phyloP scores from a whole-genome alignment of 2,888 invertebrate genomes.

The Orgyia antiqua region DNA sequence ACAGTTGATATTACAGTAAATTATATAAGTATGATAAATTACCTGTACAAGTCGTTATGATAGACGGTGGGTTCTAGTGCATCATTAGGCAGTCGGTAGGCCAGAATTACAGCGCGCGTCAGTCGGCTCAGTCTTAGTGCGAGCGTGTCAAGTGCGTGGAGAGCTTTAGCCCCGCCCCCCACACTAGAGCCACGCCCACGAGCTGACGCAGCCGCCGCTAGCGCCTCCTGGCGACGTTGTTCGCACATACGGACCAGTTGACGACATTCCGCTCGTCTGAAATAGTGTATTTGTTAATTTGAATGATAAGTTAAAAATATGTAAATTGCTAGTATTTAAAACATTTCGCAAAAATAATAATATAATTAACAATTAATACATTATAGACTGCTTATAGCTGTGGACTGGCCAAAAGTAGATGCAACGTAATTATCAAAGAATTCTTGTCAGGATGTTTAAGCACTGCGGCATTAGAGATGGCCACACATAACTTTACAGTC shows the following conservation, averaged over 20 bases:
- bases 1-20: too few relatives aligned
- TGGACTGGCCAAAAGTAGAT: too few relatives aligned
- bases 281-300: too few relatives aligned
- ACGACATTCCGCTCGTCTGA: constrained; percentile 86
- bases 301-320: too few relatives aligned
- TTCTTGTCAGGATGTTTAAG: neutral
- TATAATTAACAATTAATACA: too few relatives aligned
- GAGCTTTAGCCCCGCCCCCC: constrained; percentile 30
- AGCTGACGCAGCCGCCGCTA: constrained; percentile 36
- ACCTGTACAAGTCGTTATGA: constrained; percentile 79
- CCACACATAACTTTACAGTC: too few relatives aligned
- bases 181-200: constrained; percentile 70
- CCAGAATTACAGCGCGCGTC: constrained; percentile 81
- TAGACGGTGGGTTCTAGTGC: constrained; percentile 88
- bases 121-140: constrained; percentile 79
- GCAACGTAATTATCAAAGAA: neutral
- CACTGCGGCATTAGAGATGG: neutral
- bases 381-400: too few relatives aligned
- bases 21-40: too few relatives aligned
- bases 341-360: too few relatives aligned
- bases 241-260: constrained; percentile 88
- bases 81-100: constrained; percentile 86
- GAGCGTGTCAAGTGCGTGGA: constrained; percentile 47
- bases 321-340: too few relatives aligned
- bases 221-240: constrained; percentile 82